Base-by-base conservation (phyloP, 2,888 invertebrate genomes). In the Beris chalybata region DNA sequence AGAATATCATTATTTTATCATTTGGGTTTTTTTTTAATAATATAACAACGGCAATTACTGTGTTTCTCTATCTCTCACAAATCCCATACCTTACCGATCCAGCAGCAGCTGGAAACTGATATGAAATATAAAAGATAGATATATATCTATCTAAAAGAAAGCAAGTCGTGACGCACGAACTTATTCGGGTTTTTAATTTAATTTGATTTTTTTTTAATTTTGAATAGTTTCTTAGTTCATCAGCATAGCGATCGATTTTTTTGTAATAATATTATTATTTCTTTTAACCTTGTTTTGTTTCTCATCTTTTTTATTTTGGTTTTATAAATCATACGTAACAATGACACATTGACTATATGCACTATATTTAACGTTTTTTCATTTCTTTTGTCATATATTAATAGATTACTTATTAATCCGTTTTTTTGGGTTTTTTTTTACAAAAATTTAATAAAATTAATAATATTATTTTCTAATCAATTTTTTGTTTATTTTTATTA, bases 311-410 rank as follows among this genome's bases (percentile, higher is more conserved):
- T 66, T 59, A 38, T 57, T 53, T 45, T 66, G 32, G 22, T n/a
- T 58, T 57, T 52, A 31, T 13, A 66, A 67, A 67, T 63, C 38
- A 66, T 66, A 59, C 56, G 29, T 67, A 67, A 64, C 67, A 67
- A 67, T 64, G 64, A 67, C 58, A 67, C 64, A 67, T 57, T 64
- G 50, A 53, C 63, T 63, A 63, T 63, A n/a, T n/a, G n/a, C n/a
- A n/a, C n/a, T n/a, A n/a, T n/a, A n/a, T n/a, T n/a, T n/a, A n/a
- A n/a, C n/a, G 52, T 63, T n/a, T 53, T 54, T 54, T 43, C 52
- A 64, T 44, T 22, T 64, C 31, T 54, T 64, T 64, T 53, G 48
- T 64, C 15, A 44, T 29, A 32, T 32, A 32, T 5, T 32, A 32
- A 32, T 32, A 32, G 32, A 5, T n/a, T 61, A 64, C 55, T 64